Base-by-base conservation (phyloP, 1,140 invertebrate genomes). In the Orius insidiosus region DNA sequence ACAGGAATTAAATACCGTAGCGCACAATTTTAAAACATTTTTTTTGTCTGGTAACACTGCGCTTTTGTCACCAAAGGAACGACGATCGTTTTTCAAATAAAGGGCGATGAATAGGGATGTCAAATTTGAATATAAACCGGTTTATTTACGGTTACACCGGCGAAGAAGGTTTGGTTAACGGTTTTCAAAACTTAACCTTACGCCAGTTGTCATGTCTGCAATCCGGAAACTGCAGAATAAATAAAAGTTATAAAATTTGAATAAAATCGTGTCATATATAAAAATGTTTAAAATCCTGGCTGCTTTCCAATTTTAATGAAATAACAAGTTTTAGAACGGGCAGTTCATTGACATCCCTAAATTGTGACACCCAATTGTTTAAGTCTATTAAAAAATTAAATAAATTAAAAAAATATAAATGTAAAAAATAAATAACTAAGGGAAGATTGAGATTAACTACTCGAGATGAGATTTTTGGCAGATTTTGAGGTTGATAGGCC, bases 391-490 rank as follows among this genome's bases (percentile, higher is more conserved):
- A 44, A 15, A 32, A 32, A 13, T 33, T 13, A 32, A 14, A 44
- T 32, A 34, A 33, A 33, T 44, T 32, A 30, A 44, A 44, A 32
- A 40, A 9, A 33, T 33, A 30, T 44, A 14, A 9, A 44, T 11
- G 8, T 32, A 18, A 31, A 43, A 32, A 43, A 32, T 33, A 44
- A 13, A 33, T 44, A 44, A 19, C 8, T 5, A 37, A 36, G 19
- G 18, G 34, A 30, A 19, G 46, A 30, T 24, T 30, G 45, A 38
- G 19, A 46, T 49, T 49, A 49, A 35, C 47, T 49, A 30, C 41
- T 49, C 14, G 47, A 15, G 24, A 49, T 49, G 3, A 49, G 31
- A 41, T 45, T 49, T 44, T 49, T 49, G 42, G 47, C 13, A 19
- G 47, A 19, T 45, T 49, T 49, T 5, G 37, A 41, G 5, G 34